Evolutionary conservation across 2,797 vertebrate species (phyloP), one percentile per base, ranked within the genome.

Genomic region (Scleropages formosus): DNA sequence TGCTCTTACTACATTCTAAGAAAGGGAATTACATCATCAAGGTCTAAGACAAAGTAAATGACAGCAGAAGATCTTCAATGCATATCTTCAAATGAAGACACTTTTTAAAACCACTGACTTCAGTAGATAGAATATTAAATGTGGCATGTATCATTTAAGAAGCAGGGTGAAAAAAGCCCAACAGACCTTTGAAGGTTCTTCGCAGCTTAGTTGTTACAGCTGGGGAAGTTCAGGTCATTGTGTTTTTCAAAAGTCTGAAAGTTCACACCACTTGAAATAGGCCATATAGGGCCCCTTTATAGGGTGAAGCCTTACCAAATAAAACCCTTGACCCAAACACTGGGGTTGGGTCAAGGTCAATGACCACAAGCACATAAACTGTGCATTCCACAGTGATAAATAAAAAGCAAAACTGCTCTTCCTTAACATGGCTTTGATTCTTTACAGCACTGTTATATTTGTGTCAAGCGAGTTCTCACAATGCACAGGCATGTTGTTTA

Each of bases 281-380:
- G 75, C 51, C 76, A 78, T 11, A 72, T 68, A 70, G 51, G 68
- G 77, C 71, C 59, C 76, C 78, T 73, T 77, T 84, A 81, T 80
- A 77, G 67, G 73, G 75, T 78, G 51, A 71, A 79, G 61, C 74
- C 74, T 16, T 31, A n/a, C 49, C 24, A 22, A 56, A 49, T 20
- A 22, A 20, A 69, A 53, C 22, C 12, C 58, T 3, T 3, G 66
- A 26, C 18, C 53, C 53, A 68, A 69, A 31, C 62, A 10, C 20
- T 61, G 26, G 31, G 76, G 49, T 62, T 20, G 18, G 51, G 62
- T 62, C 31, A 58, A 58, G 18, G 18, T 2, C 12, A 56, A 15
- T 20, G 13, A 39, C 24, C 53, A 58, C 49, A 59, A 73, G 65
- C 16, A 8, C 59, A 61, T 77, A 60, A 78, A 75, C 59, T 31